Conservation (phyloP, 2,113 vertebrate genomes). For the Turdus rufiventris region DNA sequence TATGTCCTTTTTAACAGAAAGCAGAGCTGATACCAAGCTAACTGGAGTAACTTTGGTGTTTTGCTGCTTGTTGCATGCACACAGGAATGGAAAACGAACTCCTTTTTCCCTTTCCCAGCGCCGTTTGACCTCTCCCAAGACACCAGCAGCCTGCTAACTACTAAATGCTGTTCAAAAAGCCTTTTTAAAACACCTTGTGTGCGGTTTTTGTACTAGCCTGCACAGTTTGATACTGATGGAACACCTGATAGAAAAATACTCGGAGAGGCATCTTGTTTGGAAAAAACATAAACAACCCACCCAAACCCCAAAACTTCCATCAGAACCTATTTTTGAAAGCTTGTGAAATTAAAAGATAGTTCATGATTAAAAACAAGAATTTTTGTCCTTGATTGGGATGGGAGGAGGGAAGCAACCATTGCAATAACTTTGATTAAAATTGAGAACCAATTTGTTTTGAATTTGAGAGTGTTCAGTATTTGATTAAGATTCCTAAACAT, state of each 20-base stretch:
- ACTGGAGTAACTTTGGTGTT: conserved; percentile 86
- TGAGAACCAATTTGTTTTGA: conserved; percentile 62
- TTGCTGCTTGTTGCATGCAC: conserved; percentile 97
- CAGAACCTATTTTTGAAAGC: conserved; percentile 46
- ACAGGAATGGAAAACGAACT: conserved; percentile 88
- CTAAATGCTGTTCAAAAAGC: conserved; percentile 76
- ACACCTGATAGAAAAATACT: conserved; percentile 41
- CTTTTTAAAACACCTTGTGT: conserved; percentile 63
- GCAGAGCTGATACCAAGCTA: conserved; percentile 84
- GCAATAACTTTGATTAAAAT: conserved; percentile 60
- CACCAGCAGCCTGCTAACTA: conserved; percentile 85
- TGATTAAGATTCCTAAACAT: conserved; percentile 29
- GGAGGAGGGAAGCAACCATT: conserved; percentile 20
- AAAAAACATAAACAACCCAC: background rate
- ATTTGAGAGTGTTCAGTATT: conserved; percentile 65
- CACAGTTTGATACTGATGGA: conserved; percentile 66
- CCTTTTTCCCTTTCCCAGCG: conserved; percentile 82
- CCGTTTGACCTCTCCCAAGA: conserved; percentile 86
- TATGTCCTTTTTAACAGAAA: conserved; percentile 83
- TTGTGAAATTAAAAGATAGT: conserved; percentile 38
- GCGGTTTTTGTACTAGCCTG: conserved; percentile 60
- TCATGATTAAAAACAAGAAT: background rate
- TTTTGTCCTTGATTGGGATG: conserved; percentile 45
- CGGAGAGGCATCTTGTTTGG: conserved; percentile 68
- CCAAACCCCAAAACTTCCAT: background rate